Base-by-base conservation (phyloP, 2,888 invertebrate species). In the Marronus borbonicus region DNA sequence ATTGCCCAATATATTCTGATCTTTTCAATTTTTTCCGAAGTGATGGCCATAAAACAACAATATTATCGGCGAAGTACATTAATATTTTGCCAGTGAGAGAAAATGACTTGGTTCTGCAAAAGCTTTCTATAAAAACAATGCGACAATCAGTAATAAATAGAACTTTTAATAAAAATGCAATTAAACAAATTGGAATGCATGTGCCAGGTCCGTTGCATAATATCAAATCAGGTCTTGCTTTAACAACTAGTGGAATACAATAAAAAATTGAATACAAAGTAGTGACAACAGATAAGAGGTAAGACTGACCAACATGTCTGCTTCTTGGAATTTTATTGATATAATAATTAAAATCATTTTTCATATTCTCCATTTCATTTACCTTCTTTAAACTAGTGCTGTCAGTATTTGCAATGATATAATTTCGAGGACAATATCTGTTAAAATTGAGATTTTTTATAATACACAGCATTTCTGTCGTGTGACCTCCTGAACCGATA, bases 201-300 rank as follows among this genome's bases (percentile, higher is more conserved):
- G 98, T 98, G 7, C 98, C 98, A 62, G 99, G 99, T 0, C 99
- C 99, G 90, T 99, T 98, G 88, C 96, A 97, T 68, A 97, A 89
- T 83, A 97, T 91, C 83, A 98, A 86, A 87, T 97, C 93, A 0
- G 98, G 98, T 81, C 91, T 91, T 83, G 93, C 91, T 69, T 89
- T 90, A 83, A 92, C 90, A 49, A 97, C 88, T 17, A 96, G 83
- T 78, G 94, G 94, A 84, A 96, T 87, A 75, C 94, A 92, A 83
- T 91, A 90, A 0, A 94, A 79, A n/a, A 92, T 90, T 0, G 98
- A 93, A 86, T 92, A 89, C 0, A 96, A 31, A 2, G 98, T 98
- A 68, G 95, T 95, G 81, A 93, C 91, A 60, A 97, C 85, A 17
- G 97, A 94, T 52, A 95, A 93, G 0, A 94, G 78, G 88, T 94